phyloP scores from a whole-genome alignment of 2,888 invertebrate species.

The Lepidocyrtoides sp. region DNA sequence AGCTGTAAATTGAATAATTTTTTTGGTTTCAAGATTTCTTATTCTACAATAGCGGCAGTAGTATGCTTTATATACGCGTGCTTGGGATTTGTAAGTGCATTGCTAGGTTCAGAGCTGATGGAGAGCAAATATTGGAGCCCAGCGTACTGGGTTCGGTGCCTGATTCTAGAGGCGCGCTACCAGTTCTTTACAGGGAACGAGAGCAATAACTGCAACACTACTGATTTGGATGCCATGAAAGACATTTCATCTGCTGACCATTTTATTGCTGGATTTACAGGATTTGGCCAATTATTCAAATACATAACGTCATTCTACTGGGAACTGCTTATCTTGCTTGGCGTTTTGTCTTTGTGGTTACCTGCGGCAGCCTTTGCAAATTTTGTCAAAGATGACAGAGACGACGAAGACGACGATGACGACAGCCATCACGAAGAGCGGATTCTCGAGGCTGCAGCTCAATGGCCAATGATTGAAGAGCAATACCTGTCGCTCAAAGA shows the following conservation, averaged over 20 bases:
- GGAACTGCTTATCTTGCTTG: slow-evolving; percentile 65
- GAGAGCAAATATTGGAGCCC: slow-evolving; percentile 49
- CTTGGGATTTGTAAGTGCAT: slow-evolving; percentile 57
- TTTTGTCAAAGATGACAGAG: slow-evolving; percentile 48
- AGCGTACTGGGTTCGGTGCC: slow-evolving; percentile 22
- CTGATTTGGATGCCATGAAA: background rate
- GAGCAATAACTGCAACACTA: slow-evolving; percentile 51
- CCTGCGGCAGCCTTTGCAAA: slow-evolving; percentile 61
- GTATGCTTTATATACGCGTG: slow-evolving; percentile 51
- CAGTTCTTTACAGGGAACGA: slow-evolving; percentile 38
- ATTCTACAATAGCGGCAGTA: background rate
- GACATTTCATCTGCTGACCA: slow-evolving; percentile 34
- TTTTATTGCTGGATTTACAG: slow-evolving; percentile 50
- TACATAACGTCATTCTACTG: slow-evolving; percentile 65
- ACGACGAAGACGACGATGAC: slow-evolving; percentile 60
- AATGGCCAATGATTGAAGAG: slow-evolving; percentile 57
- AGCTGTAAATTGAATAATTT: too few species aligned
- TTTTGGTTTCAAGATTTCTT: slow-evolving; percentile 16
- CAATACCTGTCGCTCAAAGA: slow-evolving; percentile 63
- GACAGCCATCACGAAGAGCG: slow-evolving; percentile 46
- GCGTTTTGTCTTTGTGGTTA: slow-evolving; percentile 57
- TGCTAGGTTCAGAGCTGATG: slow-evolving; percentile 62
- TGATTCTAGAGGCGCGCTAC: slow-evolving; percentile 50
- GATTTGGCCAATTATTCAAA: slow-evolving; percentile 65
- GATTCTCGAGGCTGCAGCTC: slow-evolving; percentile 49